Percentiles rank a stretch among this genome's conserved stretches.
Evolutionary conservation across 2,888 invertebrate species (phyloP).

Genomic region (Agrochola litura): DNA sequence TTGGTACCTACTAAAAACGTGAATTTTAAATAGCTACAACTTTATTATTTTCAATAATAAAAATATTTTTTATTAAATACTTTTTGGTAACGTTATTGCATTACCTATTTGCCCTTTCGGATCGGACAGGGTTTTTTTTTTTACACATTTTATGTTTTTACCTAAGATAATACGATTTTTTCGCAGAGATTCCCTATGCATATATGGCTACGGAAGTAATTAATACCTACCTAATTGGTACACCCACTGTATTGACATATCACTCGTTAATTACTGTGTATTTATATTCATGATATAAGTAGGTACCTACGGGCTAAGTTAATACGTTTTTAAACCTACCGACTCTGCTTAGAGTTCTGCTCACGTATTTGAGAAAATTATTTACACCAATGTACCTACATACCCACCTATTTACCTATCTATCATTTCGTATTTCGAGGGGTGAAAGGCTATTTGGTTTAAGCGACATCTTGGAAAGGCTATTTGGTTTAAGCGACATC

Average conservation of each 20-base stretch:
- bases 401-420: too few species aligned
- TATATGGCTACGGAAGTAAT: background rate
- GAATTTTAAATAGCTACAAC: too few species aligned
- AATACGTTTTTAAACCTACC: background rate
- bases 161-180: background rate
- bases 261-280: background rate
- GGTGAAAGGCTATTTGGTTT: too few species aligned
- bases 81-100: too few species aligned
- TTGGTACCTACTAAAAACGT: too few species aligned
- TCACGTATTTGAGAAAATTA: background rate
- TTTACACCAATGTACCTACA: background rate
- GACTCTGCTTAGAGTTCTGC: background rate
- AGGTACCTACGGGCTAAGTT: conserved; percentile 3
- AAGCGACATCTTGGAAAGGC: too few species aligned
- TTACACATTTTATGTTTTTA: background rate
- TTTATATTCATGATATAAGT: background rate
- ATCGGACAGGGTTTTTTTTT: too few species aligned
- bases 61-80: too few species aligned
- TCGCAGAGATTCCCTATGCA: background rate
- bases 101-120: too few species aligned
- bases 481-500: too few species aligned
- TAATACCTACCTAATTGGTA: background rate
- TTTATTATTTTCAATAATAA: too few species aligned
- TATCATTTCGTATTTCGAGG: too few species aligned
- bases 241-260: background rate